These are phyloP conservation scores for Habropoda laboriosa DNA, from an alignment of 1,140 invertebrate genomes.

Conservation along the genomic window DNA sequence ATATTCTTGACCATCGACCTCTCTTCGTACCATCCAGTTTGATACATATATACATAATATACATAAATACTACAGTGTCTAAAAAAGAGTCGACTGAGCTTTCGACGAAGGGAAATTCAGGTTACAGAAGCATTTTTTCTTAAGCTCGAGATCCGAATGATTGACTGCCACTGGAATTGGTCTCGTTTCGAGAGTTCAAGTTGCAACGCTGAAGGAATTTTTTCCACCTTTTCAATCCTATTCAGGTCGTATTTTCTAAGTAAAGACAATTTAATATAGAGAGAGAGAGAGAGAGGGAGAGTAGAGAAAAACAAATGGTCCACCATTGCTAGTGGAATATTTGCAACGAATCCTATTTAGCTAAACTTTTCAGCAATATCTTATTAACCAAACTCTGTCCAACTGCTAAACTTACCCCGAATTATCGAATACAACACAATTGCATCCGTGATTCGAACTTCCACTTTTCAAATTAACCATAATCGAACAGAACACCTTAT, in stretches of 20 bases:
- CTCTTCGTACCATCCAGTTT: slow-evolving; percentile 12
- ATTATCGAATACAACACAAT: too few relatives aligned
- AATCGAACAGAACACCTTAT: background rate
- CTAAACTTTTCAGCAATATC: slow-evolving; percentile 3
- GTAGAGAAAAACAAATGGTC: too few relatives aligned
- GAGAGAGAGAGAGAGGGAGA: too few relatives aligned
- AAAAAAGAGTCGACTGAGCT: slow-evolving; percentile 38
- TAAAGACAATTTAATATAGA: slow-evolving; percentile 20
- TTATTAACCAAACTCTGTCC: too few relatives aligned
- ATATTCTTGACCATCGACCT: background rate
- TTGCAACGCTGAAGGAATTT: slow-evolving; percentile 2
- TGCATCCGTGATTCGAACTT: slow-evolving; percentile 4
- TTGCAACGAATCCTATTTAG: slow-evolving; percentile 22
- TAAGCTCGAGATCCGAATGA: background rate
- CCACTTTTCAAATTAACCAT: background rate
- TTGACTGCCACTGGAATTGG: slow-evolving; percentile 4
- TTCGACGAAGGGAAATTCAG: slow-evolving; percentile 38
- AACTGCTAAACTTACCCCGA: too few relatives aligned
- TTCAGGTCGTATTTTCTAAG: slow-evolving; percentile 22
- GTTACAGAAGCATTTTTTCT: too few relatives aligned
- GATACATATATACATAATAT: slow-evolving; percentile 41
- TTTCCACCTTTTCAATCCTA: slow-evolving; percentile 13
- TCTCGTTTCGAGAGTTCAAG: slow-evolving; percentile 8
- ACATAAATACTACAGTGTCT: too few relatives aligned
- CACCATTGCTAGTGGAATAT: background rate